Percentiles rank a stretch among this genome's conserved stretches.
phyloP scores from a whole-genome alignment of 2,797 vertebrate genomes.

The Gastrophryne carolinensis region DNA sequence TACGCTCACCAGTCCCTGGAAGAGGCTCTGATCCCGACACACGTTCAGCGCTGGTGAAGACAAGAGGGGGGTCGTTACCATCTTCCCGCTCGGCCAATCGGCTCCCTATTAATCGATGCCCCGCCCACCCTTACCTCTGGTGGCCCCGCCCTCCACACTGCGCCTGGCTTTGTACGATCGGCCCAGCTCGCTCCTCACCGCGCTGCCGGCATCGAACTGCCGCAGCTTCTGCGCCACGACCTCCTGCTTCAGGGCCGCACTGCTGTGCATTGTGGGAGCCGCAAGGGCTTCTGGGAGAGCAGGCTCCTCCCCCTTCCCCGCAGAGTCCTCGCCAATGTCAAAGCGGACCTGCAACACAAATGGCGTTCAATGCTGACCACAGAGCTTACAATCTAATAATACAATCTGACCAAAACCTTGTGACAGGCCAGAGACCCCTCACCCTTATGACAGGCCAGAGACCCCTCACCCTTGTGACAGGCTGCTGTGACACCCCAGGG shows the following conservation, averaged over 20 bases:
- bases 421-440: too few relatives aligned
- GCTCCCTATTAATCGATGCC: not conserved
- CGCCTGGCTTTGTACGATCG: not conserved
- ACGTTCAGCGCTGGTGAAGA: slow-evolving; percentile 19
- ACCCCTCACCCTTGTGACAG: too few relatives aligned
- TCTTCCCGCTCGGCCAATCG: not conserved
- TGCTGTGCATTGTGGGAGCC: slow-evolving; percentile 29
- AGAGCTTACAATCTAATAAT: too few relatives aligned
- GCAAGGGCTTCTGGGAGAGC: not conserved
- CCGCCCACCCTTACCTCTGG: slow-evolving; percentile 13
- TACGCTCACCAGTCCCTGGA: slow-evolving; percentile 32
- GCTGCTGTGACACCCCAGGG: too few relatives aligned
- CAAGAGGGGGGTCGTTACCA: not conserved
- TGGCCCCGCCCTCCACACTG: slow-evolving; percentile 18
- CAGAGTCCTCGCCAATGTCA: not conserved
- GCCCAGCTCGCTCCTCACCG: not conserved
- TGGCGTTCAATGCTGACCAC: too few relatives aligned
- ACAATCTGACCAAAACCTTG: too few relatives aligned
- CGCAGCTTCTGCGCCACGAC: not conserved
- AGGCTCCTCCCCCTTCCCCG: not conserved
- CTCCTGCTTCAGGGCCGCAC: not conserved
- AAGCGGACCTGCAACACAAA: slow-evolving; percentile 46
- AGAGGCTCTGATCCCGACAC: slow-evolving; percentile 6
- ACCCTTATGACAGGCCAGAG: too few relatives aligned
- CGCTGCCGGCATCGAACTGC: slow-evolving; percentile 12